Evolutionary conservation across 2,113 vertebrate species (phyloP).

Genomic region (Peromyscus maniculatus): DNA sequence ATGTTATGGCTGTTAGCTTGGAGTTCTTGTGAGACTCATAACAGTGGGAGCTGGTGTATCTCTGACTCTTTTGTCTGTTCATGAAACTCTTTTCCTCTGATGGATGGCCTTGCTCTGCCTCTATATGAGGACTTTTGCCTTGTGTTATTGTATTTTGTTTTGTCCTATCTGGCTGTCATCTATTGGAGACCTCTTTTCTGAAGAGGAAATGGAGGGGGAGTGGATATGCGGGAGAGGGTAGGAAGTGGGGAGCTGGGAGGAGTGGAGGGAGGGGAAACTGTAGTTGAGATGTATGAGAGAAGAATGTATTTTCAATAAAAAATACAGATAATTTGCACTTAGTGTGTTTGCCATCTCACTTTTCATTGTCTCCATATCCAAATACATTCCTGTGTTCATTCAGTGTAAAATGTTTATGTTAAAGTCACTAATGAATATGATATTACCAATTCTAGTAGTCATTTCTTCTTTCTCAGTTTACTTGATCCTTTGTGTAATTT

Average conservation of each 20-base stretch:
- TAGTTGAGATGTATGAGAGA: not conserved
- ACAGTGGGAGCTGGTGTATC: not conserved
- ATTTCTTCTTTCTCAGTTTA: not conserved
- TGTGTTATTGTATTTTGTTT: not conserved
- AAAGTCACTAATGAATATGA: constrained; percentile 4
- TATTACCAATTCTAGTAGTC: not conserved
- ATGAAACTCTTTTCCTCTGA: not conserved
- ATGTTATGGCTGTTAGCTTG: not conserved
- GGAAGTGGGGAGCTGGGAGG: accelerated
- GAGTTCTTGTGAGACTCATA: not conserved
- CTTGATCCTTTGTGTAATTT: not conserved
- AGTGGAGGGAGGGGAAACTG: too few relatives aligned
- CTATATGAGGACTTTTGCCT: not conserved
- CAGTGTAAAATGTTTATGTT: not conserved
- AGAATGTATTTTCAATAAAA: not conserved
- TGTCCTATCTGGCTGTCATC: not conserved
- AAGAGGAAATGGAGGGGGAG: not conserved
- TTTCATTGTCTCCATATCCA: not conserved
- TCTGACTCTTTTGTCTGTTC: not conserved
- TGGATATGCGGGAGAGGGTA: not conserved
- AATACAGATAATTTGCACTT: not conserved
- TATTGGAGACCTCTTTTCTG: not conserved
- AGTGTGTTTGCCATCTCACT: not conserved
- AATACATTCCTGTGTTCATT: not conserved
- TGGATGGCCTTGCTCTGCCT: not conserved